Evolutionary conservation across 2,797 vertebrate species (phyloP).

Genomic region (Aplochiton taeniatus): DNA sequence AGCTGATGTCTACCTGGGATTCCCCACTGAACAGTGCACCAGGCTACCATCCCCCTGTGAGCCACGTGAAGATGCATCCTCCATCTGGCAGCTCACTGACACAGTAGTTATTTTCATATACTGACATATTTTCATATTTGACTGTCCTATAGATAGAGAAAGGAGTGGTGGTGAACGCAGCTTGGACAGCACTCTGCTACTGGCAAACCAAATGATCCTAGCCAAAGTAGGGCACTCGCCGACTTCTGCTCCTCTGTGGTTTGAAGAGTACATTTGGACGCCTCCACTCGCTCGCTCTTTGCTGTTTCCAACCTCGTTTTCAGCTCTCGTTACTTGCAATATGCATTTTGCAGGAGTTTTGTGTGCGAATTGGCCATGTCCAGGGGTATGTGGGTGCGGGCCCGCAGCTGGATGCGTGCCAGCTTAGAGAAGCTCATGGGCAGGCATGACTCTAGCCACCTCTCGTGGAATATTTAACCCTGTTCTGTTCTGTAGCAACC

Average conservation of each 20-base stretch:
- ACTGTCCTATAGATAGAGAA: background rate
- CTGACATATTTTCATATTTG: background rate
- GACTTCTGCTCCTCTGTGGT: constrained; percentile 44
- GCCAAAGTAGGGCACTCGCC: constrained; percentile 60
- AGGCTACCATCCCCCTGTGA: constrained; percentile 3
- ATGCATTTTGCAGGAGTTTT: constrained; percentile 52
- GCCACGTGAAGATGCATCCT: background rate
- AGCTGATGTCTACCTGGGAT: constrained; percentile 22
- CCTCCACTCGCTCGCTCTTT: constrained; percentile 29
- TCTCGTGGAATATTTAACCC: constrained; percentile 40
- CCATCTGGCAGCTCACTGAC: constrained; percentile 5
- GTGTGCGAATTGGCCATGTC: constrained; percentile 53
- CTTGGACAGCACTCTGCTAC: constrained; percentile 27
- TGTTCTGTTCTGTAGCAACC: constrained; percentile 34
- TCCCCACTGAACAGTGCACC: background rate
- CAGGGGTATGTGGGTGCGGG: constrained; percentile 51
- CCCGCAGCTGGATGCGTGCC: constrained; percentile 41
- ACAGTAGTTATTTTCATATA: background rate
- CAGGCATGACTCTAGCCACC: constrained; percentile 39
- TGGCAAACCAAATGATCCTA: constrained; percentile 27
- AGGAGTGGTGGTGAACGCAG: background rate
- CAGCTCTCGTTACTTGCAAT: constrained; percentile 53
- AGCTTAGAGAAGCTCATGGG: constrained; percentile 48
- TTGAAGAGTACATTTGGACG: constrained; percentile 53
- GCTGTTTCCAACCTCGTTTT: constrained; percentile 51